These are phyloP conservation scores for Serranus cabrilla DNA, from an alignment of 2,797 vertebrate genomes.

Conservation along the genomic window DNA sequence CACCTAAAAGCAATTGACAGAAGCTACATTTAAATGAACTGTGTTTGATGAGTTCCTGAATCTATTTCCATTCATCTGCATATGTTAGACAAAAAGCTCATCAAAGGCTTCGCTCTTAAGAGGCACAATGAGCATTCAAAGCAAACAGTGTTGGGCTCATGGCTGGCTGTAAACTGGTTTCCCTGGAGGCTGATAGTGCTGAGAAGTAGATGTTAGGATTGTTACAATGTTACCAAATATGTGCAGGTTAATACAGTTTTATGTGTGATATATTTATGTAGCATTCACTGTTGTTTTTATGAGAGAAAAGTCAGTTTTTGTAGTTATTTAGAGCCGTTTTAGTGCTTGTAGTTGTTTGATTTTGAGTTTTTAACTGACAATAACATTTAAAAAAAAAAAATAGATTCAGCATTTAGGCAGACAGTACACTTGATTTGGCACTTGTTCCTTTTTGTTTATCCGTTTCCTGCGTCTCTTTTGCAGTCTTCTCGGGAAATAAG, in stretches of 20 bases:
- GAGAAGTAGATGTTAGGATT: slow-evolving; percentile 28
- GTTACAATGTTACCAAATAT: slow-evolving; percentile 16
- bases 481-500: slow-evolving; percentile 74
- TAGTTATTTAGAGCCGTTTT: neutral
- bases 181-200: neutral
- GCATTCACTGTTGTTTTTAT: neutral
- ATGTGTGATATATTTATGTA: neutral
- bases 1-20: slow-evolving; percentile 63
- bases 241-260: slow-evolving; percentile 2
- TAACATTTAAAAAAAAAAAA: neutral
- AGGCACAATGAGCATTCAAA: slow-evolving; percentile 40
- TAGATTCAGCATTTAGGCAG: slow-evolving; percentile 13
- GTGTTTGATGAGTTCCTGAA: slow-evolving; percentile 79
- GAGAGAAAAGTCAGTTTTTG: neutral
- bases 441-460: slow-evolving; percentile 35
- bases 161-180: slow-evolving; percentile 37
- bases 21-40: slow-evolving; percentile 63
- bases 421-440: slow-evolving; percentile 33
- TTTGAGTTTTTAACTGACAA: neutral
- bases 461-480: slow-evolving; percentile 70
- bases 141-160: slow-evolving; percentile 45
- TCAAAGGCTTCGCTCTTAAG: slow-evolving; percentile 71
- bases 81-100: slow-evolving; percentile 74
- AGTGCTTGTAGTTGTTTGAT: neutral
- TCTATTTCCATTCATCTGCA: slow-evolving; percentile 84